A percentile compares a stretch with the other conserved stretches of the same genome.
Evolutionary conservation across 2,113 vertebrate genomes (phyloP).

Genomic region (Thamnaconus septentrionalis): DNA sequence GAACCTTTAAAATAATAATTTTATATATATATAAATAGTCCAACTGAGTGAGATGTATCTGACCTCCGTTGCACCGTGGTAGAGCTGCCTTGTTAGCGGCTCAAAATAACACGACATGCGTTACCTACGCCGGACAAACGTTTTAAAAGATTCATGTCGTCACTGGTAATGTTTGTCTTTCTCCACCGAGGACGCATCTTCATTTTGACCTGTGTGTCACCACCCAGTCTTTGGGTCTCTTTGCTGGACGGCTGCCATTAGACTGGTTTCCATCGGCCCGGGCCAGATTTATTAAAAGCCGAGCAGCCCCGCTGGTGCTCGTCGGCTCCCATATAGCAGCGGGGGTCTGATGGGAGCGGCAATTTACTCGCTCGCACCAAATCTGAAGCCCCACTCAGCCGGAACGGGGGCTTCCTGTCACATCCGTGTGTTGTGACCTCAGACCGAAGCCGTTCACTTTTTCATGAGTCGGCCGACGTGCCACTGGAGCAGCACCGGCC

Average conservation of each 20-base stretch:
- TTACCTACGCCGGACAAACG: too few relatives aligned
- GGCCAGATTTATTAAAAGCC: constrained; percentile 49
- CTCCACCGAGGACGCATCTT: neutral
- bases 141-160: constrained; percentile 3
- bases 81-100: too few relatives aligned
- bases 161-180: neutral
- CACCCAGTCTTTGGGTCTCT: neutral
- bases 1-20: too few relatives aligned
- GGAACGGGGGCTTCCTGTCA: constrained; percentile 35
- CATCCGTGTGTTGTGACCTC: constrained; percentile 44
- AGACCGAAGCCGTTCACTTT: constrained; percentile 60
- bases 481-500: constrained; percentile 38
- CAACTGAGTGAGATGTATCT: too few relatives aligned
- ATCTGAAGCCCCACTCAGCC: constrained; percentile 42
- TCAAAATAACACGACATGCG: too few relatives aligned
- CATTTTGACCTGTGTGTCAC: constrained; percentile 15
- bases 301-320: constrained; percentile 33
- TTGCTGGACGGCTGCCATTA: neutral
- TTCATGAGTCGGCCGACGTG: constrained; percentile 55
- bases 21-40: too few relatives aligned
- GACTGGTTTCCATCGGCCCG: constrained; percentile 37
- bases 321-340: constrained; percentile 37
- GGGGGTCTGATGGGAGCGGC: constrained; percentile 17
- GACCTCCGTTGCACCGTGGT: too few relatives aligned
- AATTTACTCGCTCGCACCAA: constrained; percentile 35